Percentiles rank a stretch among this genome's conserved stretches.
Conservation (phyloP, 2,888 invertebrate species). For the Druceiella hillmani region DNA sequence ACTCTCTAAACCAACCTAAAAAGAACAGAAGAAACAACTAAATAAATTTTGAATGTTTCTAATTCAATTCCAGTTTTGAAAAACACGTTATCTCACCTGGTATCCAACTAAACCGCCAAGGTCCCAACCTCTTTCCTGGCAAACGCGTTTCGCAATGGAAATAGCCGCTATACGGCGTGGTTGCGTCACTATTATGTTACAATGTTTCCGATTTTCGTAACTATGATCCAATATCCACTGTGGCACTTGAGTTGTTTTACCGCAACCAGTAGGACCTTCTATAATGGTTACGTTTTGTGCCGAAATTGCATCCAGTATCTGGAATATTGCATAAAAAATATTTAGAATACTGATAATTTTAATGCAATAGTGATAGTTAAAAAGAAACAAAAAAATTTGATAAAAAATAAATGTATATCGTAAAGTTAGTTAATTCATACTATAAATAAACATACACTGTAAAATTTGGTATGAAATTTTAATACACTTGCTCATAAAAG, state of each 20-base stretch:
- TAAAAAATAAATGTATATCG: no score
- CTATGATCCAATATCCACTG: slow-evolving; percentile 87
- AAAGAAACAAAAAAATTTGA: no score
- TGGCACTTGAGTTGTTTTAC: slow-evolving; percentile 84
- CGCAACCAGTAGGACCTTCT: slow-evolving; percentile 93
- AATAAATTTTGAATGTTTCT: slow-evolving; percentile 8
- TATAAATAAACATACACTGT: no score
- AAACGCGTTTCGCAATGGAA: slow-evolving; percentile 81
- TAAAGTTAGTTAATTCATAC: no score
- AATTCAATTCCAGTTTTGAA: not conserved
- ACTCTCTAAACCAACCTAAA: slow-evolving; percentile 65
- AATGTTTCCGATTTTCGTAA: slow-evolving; percentile 55
- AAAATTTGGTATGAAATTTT: no score
- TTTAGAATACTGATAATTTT: no score
- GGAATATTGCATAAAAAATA: slow-evolving; percentile 14
- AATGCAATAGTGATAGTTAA: no score
- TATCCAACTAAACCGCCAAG: slow-evolving; percentile 82
- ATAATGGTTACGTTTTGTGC: slow-evolving; percentile 74
- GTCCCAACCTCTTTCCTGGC: slow-evolving; percentile 76
- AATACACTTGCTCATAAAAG: no score
- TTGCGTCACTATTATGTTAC: slow-evolving; percentile 90
- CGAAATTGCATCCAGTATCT: slow-evolving; percentile 66
- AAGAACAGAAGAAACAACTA: slow-evolving; percentile 14
- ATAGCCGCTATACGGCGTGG: slow-evolving; percentile 91
- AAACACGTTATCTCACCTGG: slow-evolving; percentile 55